These are phyloP conservation scores for Tachuris rubrigastra DNA, from an alignment of 2,113 vertebrate genomes.

Conservation along the genomic window DNA sequence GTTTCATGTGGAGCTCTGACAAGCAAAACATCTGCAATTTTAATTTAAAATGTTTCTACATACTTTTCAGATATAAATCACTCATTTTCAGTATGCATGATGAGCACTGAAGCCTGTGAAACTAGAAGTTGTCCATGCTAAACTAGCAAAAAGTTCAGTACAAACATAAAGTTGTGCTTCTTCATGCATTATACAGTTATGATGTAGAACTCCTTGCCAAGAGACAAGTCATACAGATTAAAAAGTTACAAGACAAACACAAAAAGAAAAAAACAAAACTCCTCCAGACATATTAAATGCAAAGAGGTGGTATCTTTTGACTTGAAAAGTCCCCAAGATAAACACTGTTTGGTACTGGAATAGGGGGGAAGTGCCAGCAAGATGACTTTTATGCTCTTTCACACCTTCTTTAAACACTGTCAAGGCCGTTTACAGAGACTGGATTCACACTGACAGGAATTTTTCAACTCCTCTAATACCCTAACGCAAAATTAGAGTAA, in stretches of 20 bases:
- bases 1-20: background rate
- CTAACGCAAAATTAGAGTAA: background rate
- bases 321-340: background rate
- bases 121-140: background rate
- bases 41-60: background rate
- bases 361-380: background rate
- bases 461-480: background rate
- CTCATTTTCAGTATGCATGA: background rate
- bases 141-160: background rate
- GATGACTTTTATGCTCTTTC: background rate
- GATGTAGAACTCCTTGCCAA: background rate
- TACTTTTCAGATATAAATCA: background rate
- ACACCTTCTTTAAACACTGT: background rate
- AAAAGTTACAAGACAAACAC: background rate
- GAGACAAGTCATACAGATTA: background rate
- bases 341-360: background rate
- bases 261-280: background rate
- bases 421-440: background rate
- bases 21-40: background rate
- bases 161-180: background rate
- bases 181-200: fast-evolving
- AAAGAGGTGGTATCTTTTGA: background rate
- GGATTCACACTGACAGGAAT: background rate
- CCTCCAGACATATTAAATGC: background rate
- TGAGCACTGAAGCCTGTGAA: background rate